Conservation (phyloP, 1,140 invertebrate species). For the Caenorhabditis remanei region DNA sequence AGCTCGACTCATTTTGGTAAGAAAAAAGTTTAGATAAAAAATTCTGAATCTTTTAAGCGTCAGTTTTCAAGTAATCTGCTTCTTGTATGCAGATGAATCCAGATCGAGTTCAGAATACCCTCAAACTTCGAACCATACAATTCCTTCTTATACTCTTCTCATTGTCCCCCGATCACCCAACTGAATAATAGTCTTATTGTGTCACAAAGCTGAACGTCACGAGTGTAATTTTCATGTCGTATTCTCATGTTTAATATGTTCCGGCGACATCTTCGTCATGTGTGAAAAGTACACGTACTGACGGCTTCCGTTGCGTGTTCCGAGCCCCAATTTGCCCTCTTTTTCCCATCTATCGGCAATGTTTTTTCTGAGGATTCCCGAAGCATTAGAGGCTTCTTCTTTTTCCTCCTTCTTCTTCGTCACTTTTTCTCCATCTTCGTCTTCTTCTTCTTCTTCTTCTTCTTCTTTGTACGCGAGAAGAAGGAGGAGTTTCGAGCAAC, state of each 20-base stretch:
- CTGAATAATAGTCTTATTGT: too few relatives aligned
- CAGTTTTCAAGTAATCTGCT: too few relatives aligned
- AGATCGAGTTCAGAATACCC: too few relatives aligned
- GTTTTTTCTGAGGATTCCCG: constrained; percentile 18
- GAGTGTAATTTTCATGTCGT: not conserved
- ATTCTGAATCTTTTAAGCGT: too few relatives aligned
- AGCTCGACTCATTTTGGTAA: too few relatives aligned
- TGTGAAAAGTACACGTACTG: constrained; percentile 2
- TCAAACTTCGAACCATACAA: too few relatives aligned
- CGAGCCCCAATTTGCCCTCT: constrained; percentile 20
- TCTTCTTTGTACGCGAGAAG: not conserved
- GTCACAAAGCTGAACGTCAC: too few relatives aligned
- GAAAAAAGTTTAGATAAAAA: too few relatives aligned
- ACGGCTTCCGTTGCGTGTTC: constrained; percentile 6
- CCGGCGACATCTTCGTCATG: not conserved
- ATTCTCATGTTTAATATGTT: not conserved
- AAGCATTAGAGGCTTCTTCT: constrained; percentile 31
- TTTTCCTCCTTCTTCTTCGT: constrained; percentile 20
- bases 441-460: constrained; percentile 3
- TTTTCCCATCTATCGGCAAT: not conserved
- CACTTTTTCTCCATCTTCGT: constrained; percentile 8
- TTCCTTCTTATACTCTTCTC: too few relatives aligned
- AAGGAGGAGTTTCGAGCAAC: constrained; percentile 36
- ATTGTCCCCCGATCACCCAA: too few relatives aligned
- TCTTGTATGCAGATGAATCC: too few relatives aligned